Evolutionary conservation across 2,797 vertebrate genomes (phyloP), one percentile per base, ranked within the genome.

Genomic region (Bucorvus abyssinicus): DNA sequence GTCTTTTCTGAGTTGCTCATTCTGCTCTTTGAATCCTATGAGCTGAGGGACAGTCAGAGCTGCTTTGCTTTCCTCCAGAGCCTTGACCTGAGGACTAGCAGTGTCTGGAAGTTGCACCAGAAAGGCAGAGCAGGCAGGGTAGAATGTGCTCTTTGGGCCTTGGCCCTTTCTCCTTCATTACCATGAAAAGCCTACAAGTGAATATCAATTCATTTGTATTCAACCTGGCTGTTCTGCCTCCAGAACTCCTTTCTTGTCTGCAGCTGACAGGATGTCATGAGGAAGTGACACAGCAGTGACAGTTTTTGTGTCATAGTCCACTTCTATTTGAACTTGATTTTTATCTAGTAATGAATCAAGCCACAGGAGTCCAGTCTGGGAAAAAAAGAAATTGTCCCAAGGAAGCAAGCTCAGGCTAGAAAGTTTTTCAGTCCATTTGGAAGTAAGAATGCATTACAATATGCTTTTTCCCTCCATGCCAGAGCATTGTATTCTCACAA

Each of bases 251-350:
- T 77, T 87, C 91, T 93, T 87, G 89, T 87, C 77, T 90, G 73
- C 57, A 87, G 67, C 81, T 93, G 88, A 91, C 70, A 82, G 76
- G 70, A 77, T 94, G 69, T 93, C 87, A 85, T 2, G 3, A 95
- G 85, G 92, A 95, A 85, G 89, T 90, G 95, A 94, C 89, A 93
- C 12, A 7, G 27, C 88, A 87, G 45, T 84, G 65, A 29, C 85
- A 92, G 68, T 90, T 75, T n/a, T 30, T 87, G 65, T 95, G 88
- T 93, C 82, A 82, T 57, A 78, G 61, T 93, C 88, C 59, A 70
- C 75, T 93, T 95, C 79, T 90, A 20, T 84, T 94, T 52, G 84
- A 97, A 87, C 74, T 92, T 95, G 84, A 90, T 93, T 97, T 97
- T 96, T 90, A 84, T 89, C 89, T 90, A 42, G 79, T 74, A 95